phyloP scores from a whole-genome alignment of 2,888 invertebrate species.

The Parnassius glacialis region DNA sequence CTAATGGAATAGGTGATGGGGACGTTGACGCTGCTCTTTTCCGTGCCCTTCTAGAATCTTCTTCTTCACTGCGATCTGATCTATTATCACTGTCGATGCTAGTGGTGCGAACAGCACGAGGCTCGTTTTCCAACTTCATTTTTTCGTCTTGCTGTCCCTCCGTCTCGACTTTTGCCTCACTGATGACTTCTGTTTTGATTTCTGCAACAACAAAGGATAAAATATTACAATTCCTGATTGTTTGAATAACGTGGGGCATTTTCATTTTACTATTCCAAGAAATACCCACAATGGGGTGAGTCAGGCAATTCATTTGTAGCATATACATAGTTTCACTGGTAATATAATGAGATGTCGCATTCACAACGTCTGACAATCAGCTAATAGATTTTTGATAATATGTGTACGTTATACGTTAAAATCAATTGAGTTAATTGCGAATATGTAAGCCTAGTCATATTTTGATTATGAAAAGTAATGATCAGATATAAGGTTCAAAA shows the following conservation, averaged over 20 bases:
- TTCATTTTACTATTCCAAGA: conserved; percentile 76
- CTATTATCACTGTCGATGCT: conserved; percentile 80
- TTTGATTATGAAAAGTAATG: neutral
- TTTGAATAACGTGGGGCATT: conserved; percentile 70
- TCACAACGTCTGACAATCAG: conserved; percentile 51
- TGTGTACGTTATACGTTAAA: conserved; percentile 37
- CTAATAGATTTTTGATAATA: conserved; percentile 56
- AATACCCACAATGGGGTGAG: conserved; percentile 73
- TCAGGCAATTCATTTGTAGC: conserved; percentile 65
- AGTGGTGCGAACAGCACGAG: conserved; percentile 60
- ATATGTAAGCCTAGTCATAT: conserved; percentile 1
- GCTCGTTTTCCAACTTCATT: conserved; percentile 59
- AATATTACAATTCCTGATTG: conserved; percentile 39
- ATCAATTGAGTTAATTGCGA: conserved; percentile 26
- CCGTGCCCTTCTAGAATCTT: conserved; percentile 57
- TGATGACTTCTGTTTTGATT: conserved; percentile 76
- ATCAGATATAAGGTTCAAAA: conserved; percentile 15
- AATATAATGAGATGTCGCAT: conserved; percentile 60
- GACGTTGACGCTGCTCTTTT: conserved; percentile 69
- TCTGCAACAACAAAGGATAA: conserved; percentile 71
- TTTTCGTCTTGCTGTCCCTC: conserved; percentile 45
- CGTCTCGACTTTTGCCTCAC: conserved; percentile 69
- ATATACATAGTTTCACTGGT: conserved; percentile 54
- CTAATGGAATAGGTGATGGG: conserved; percentile 59
- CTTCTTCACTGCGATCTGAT: conserved; percentile 79